Evolutionary conservation across 2,113 vertebrate species (phyloP).

Genomic region (Barnardius zonarius): DNA sequence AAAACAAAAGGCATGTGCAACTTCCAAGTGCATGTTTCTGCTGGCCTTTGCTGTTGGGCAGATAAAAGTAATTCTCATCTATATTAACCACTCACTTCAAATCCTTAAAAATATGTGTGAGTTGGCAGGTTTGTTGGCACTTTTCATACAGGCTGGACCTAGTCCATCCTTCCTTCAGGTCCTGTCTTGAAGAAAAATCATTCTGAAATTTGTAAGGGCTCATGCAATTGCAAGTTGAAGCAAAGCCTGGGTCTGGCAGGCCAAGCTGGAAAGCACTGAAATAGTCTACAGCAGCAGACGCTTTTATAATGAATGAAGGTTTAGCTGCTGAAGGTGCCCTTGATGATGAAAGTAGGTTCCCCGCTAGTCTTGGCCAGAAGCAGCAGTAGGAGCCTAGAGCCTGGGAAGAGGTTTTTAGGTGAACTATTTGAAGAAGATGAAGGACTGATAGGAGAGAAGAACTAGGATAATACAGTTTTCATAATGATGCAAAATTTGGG

Average conservation of each 20-base stretch:
- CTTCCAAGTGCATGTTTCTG: background rate
- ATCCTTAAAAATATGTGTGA: background rate
- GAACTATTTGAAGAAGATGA: fast-evolving
- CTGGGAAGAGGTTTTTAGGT: background rate
- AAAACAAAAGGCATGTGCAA: background rate
- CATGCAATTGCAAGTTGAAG: background rate
- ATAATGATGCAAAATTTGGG: fast-evolving
- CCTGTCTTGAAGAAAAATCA: background rate
- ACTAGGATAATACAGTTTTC: no score
- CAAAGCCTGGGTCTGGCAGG: background rate
- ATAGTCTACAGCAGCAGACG: background rate
- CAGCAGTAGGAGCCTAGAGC: background rate
- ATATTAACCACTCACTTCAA: background rate
- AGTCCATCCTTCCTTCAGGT: background rate
- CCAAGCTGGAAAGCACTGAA: background rate
- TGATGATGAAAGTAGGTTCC: background rate
- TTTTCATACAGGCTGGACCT: background rate
- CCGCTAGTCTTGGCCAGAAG: background rate
- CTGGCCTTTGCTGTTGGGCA: conserved; percentile 23
- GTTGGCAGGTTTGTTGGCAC: background rate
- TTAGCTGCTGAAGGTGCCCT: background rate
- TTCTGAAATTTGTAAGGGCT: background rate
- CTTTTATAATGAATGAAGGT: background rate
- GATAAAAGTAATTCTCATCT: background rate
- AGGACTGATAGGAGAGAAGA: background rate